phyloP scores from a whole-genome alignment of 2,888 invertebrate species.

The Hymenopus coronatus region DNA sequence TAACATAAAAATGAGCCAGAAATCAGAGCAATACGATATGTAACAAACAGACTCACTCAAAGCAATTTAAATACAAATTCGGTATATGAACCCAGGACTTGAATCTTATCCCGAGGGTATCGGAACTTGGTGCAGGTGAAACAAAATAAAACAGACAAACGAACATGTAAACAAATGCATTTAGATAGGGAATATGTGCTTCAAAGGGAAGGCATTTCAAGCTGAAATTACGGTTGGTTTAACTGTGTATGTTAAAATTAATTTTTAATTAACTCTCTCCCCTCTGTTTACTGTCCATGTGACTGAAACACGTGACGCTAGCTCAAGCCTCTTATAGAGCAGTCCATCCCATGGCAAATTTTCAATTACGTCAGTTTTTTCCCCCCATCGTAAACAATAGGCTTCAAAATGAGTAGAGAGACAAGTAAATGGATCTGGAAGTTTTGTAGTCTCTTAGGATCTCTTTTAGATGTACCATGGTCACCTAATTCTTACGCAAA shows the following conservation, averaged over 20 bases:
- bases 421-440: neutral
- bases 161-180: neutral
- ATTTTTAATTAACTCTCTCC: neutral
- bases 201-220: neutral
- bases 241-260: neutral
- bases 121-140: neutral
- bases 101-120: neutral
- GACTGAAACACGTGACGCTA: neutral
- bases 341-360: neutral
- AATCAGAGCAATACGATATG: no score
- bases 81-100: neutral
- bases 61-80: no score
- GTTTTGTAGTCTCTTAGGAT: no score
- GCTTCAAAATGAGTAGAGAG: neutral
- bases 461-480: no score
- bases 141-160: neutral
- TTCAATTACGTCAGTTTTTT: neutral
- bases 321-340: neutral
- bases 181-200: neutral
- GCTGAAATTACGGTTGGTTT: neutral
- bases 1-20: no score
- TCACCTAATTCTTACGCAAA: no score
- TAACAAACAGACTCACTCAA: no score
- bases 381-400: neutral
- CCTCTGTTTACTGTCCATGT: neutral